Conservation (phyloP, 1,140 invertebrate genomes). For the Hyposmocoma kahamanoa region DNA sequence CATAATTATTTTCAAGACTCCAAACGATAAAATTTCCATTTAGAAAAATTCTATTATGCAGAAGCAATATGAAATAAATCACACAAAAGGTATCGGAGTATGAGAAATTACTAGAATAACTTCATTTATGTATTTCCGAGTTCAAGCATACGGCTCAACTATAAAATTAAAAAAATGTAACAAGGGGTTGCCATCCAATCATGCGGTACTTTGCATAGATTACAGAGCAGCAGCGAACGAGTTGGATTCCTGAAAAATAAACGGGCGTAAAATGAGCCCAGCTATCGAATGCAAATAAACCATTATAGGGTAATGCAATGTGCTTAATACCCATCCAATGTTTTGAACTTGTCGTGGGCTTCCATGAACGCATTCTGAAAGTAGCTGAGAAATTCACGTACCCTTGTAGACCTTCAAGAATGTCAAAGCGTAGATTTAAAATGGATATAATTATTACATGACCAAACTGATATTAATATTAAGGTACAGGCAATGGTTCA, state of each 20-base stretch:
- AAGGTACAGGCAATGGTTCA: too few species aligned
- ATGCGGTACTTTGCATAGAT: constrained; percentile 60
- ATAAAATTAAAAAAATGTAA: constrained; percentile 29
- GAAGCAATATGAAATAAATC: too few species aligned
- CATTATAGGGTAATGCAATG: constrained; percentile 63
- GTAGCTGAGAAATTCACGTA: constrained; percentile 21
- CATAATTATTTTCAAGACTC: too few species aligned
- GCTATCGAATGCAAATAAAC: constrained; percentile 57
- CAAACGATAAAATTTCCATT: too few species aligned
- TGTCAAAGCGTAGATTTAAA: too few species aligned
- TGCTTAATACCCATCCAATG: constrained; percentile 48
- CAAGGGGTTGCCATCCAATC: constrained; percentile 37
- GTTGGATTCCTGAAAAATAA: constrained; percentile 55
- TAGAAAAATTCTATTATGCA: too few species aligned
- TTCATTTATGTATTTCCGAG: constrained; percentile 10
- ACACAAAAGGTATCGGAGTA: too few species aligned
- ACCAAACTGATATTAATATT: too few species aligned
- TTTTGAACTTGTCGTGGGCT: constrained; percentile 33
- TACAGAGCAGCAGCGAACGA: constrained; percentile 33
- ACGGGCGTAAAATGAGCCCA: constrained; percentile 45
- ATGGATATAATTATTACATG: too few species aligned
- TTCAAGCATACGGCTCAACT: constrained; percentile 20
- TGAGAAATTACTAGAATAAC: constrained; percentile 6
- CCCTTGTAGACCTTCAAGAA: too few species aligned
- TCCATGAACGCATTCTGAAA: constrained; percentile 31